Evolutionary conservation across 2,113 vertebrate genomes (phyloP).

Genomic region (Indri indri): DNA sequence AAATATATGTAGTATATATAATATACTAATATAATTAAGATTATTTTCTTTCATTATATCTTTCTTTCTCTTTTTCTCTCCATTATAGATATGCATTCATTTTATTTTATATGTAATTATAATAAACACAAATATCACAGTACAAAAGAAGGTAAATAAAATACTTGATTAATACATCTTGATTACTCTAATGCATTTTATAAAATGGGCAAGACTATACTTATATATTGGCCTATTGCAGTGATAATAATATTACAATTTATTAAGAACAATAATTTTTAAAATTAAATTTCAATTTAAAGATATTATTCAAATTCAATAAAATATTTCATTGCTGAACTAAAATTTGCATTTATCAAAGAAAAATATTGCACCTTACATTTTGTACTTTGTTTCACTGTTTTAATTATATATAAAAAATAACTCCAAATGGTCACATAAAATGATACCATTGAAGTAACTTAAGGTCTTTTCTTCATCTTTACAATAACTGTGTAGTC

Average conservation of each 20-base stretch:
- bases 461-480: background rate
- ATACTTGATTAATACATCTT: background rate
- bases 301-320: background rate
- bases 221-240: background rate
- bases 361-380: background rate
- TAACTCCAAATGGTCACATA: background rate
- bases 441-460: background rate
- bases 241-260: background rate
- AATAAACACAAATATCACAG: background rate
- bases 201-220: background rate
- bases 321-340: background rate
- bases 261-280: background rate
- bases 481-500: background rate
- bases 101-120: background rate
- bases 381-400: background rate
- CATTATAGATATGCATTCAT: background rate
- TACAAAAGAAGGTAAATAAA: background rate
- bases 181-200: background rate
- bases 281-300: slow-evolving; percentile 11
- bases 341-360: slow-evolving; percentile 6
- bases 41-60: background rate
- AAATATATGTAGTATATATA: background rate
- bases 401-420: background rate
- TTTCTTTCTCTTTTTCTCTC: background rate
- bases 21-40: background rate